Evolutionary conservation across 1,140 invertebrate genomes (phyloP).

Genomic region (Zaprionus davidi): DNA sequence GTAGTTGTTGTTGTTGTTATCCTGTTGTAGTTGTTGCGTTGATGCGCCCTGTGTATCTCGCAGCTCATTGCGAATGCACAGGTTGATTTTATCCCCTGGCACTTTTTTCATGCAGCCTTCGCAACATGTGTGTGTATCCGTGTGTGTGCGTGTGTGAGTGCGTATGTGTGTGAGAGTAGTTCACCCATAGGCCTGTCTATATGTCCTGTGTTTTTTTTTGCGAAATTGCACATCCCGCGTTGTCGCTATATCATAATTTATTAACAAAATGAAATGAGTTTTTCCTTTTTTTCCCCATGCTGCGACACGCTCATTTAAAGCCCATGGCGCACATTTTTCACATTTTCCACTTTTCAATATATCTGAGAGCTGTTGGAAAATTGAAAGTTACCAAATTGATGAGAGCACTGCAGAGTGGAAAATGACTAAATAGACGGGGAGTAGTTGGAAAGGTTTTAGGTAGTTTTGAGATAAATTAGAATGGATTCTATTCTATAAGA

Average conservation of each 20-base stretch:
- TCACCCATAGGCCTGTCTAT: conserved; percentile 43
- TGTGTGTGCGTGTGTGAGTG: conserved; percentile 27
- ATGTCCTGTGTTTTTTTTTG: conserved; percentile 40
- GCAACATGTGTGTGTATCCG: conserved; percentile 43
- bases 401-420: not conserved
- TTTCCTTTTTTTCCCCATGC: conserved; percentile 45
- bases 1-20: conserved; percentile 19
- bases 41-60: conserved; percentile 56
- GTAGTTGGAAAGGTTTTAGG: not conserved
- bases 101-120: conserved; percentile 68
- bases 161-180: conserved; percentile 30
- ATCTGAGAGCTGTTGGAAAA: conserved; percentile 23
- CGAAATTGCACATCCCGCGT: conserved; percentile 72
- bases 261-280: conserved; percentile 75
- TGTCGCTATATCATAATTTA: conserved; percentile 77
- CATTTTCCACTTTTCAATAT: conserved; percentile 70
- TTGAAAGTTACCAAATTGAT: conserved; percentile 36
- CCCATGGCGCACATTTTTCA: conserved; percentile 69
- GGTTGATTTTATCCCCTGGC: conserved; percentile 80
- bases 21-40: conserved; percentile 21
- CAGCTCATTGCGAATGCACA: conserved; percentile 83
- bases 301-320: conserved; percentile 46
- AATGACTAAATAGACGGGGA: not conserved
- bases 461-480: not conserved
- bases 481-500: no score